phyloP scores from a whole-genome alignment of 2,797 vertebrate genomes.

The Rhynchotus rufescens region DNA sequence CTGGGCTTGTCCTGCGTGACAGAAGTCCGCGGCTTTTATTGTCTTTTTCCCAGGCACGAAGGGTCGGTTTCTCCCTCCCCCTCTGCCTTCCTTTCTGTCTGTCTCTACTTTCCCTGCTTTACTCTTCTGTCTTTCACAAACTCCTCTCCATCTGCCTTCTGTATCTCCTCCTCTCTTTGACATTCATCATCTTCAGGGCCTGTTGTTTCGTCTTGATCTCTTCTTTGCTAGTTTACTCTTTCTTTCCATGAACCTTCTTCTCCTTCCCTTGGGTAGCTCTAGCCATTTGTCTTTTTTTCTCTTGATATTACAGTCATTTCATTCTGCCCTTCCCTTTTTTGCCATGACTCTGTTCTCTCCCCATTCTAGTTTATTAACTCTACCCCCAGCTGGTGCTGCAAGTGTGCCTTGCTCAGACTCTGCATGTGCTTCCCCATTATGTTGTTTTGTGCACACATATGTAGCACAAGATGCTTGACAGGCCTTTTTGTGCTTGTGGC shows the following conservation, averaged over 20 bases:
- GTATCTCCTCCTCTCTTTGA: not conserved
- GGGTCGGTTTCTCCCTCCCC: constrained; percentile 9
- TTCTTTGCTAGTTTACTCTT: not conserved
- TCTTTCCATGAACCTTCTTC: not conserved
- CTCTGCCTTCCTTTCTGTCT: not conserved
- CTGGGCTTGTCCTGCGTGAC: constrained; percentile 72
- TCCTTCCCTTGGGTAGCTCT: not conserved
- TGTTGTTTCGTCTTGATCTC: not conserved
- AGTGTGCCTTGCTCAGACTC: not conserved
- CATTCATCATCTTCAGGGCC: not conserved
- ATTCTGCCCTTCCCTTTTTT: not conserved
- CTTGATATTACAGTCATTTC: not conserved
- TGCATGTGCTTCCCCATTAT: not conserved
- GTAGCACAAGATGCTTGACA: constrained; percentile 51
- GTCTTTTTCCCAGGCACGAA: constrained; percentile 51
- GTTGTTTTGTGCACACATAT: constrained; percentile 17
- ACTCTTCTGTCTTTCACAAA: constrained; percentile 35
- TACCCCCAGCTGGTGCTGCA: not conserved
- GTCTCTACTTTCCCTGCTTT: not conserved
- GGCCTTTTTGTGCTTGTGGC: constrained; percentile 17
- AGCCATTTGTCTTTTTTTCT: not conserved
- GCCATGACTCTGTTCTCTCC: not conserved
- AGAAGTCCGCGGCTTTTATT: constrained; percentile 65
- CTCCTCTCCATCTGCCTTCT: not conserved
- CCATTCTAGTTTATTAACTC: not conserved